Evolutionary conservation across 2,797 vertebrate species (phyloP), one percentile per base, ranked within the genome.

Genomic region (Pachyuromys duprasi): DNA sequence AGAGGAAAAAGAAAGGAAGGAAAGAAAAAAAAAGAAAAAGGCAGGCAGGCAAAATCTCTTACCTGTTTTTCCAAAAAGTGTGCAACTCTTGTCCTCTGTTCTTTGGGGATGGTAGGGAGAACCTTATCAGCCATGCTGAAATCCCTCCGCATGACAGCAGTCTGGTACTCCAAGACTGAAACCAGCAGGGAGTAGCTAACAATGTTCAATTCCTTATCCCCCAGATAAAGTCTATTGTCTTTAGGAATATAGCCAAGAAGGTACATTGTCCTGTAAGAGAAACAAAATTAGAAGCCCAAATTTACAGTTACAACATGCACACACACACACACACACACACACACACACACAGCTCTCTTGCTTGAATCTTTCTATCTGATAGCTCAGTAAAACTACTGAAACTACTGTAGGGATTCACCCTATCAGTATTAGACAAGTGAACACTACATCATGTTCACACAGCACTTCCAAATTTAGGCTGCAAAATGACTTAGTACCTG

Each of bases 41-140:
- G 22, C 26, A 36, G 31, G 33, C 39, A 36, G 45, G 36, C 65
- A 72, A 76, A 89, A 86, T 11, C 4, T 89, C 93, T 97, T 96
- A 99, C 99, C 99, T 99, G 99, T 98, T 99, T 99, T 98, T 99
- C 99, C 97, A 99, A 98, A 98, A 99, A 99, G 97, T 99, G 99
- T 28, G 99, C 99, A 57, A 99, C 99, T 94, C 99, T 99, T 95
- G 99, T 99, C 93, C 99, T 99, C 98, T 99, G 99, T 95, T 99
- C 99, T 98, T 99, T 99, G 33, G 99, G 99, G 98, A 99, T 99
- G 24, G 99, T 99, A 70, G 99, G 99, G 17, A 99, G 99, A 89
- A 99, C 99, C 97, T 99, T 99, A 97, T 99, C 99, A 0, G 99
- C 99, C 99, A 99, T 99, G 93, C 99, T 92, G 22, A 99, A 99